Conservation (phyloP, 1,140 invertebrate species). For the Muscidifurax raptorellus region DNA sequence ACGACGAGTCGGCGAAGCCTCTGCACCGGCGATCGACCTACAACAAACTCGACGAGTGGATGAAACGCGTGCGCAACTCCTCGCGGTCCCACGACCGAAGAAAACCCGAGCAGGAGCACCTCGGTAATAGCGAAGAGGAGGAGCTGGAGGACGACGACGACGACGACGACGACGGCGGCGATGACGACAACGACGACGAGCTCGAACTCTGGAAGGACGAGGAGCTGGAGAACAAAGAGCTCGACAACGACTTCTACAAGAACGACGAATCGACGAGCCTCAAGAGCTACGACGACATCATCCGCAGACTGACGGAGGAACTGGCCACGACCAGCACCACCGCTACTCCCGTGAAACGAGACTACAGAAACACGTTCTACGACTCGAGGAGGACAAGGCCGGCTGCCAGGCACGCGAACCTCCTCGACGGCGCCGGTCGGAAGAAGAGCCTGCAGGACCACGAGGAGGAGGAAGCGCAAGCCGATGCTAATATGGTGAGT, state of each 20-base stretch:
- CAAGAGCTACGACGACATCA: conserved; percentile 71
- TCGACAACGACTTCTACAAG: conserved; percentile 57
- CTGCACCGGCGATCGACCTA: not conserved
- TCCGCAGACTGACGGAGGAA: conserved; percentile 66
- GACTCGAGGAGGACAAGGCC: conserved; percentile 56
- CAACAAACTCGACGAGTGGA: conserved; percentile 5
- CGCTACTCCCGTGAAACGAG: conserved; percentile 52
- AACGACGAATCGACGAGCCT: conserved; percentile 59
- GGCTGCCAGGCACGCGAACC: conserved; percentile 12
- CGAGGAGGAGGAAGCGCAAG: conserved; percentile 15
- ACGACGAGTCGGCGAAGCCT: not conserved
- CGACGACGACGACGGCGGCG: not conserved
- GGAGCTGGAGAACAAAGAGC: conserved; percentile 55
- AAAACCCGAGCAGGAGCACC: not conserved
- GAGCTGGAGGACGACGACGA: not conserved
- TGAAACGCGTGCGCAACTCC: not conserved
- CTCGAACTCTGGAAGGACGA: conserved; percentile 59
- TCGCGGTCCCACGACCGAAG: not conserved
- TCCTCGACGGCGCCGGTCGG: conserved; percentile 18
- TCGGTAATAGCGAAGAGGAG: no score
- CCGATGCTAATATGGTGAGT: conserved; percentile 43
- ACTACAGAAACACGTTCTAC: conserved; percentile 58
- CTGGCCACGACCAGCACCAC: conserved; percentile 61
- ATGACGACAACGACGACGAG: conserved; percentile 49
- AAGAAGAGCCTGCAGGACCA: conserved; percentile 3